Base-by-base conservation (phyloP, 1,140 invertebrate species). In the Brachionus sp. region DNA sequence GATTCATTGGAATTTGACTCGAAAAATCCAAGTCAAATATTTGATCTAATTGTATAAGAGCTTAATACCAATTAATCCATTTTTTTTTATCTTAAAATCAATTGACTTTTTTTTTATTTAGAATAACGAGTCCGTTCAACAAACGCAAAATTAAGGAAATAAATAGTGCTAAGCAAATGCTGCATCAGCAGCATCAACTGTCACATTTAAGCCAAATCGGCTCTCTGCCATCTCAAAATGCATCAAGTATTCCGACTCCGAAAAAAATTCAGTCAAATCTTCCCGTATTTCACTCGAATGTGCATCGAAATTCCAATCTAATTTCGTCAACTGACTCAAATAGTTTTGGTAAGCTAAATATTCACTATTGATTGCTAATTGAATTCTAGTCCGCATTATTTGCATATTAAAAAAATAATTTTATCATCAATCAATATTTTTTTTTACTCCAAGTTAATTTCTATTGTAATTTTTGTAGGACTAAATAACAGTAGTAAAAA, bases 101-200 rank as follows among this genome's bases (percentile, higher is more conserved):
- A 46, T 25, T 46, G 16, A 23, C 23, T 42, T 44, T 75, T 75
- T 46, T 46, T 46, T 46, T 46, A 75, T 75, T 80, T 80, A 80
- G 77, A 80, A 37, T 80, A 19, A 62, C 77, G 19, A 80, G 77
- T 62, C 77, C 77, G 13, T 80, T 80, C n/a, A 80, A 80, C 50
- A 80, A 80, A 66, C 77, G 77, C 16, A 80, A 80, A 66, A 66
- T 80, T 66, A 80, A 80, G 37, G 77, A 80, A 80, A 42, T 66
- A 42, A 57, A 57, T 6, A 16, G 13, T 19, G 16, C 46, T 10
- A 80, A 66, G 33, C 46, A 80, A 23, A 23, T 80, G 77, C 77
- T 80, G 50, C 77, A 80, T 35, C 77, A 80, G 35, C 77, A 57
- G 77, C 62, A 57, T 12, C 77, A 50, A 29, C 50, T 13, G 10